Base-by-base conservation (phyloP, 2,888 invertebrate genomes). In the Andrena trimmerana region DNA sequence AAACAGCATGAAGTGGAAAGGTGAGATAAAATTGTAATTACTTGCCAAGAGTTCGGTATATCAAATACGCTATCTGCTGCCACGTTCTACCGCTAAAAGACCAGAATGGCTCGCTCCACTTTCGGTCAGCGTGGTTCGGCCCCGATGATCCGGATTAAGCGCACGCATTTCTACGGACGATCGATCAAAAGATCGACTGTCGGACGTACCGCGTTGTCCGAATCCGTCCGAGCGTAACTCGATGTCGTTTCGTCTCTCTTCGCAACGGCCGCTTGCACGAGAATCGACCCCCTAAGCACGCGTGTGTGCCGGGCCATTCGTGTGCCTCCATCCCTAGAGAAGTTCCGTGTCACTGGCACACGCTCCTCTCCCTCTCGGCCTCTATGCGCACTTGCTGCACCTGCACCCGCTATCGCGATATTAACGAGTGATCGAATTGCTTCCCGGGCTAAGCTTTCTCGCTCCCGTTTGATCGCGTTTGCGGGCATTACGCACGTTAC, bases 151-250 rank as follows among this genome's bases (percentile, higher is more conserved):
- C 54, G 8, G 52, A 71, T 81, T 75, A 75, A 76, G 33, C 60
- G 62, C 16, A 5, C 76, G 67, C 63, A 65, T 67, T 74, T 82
- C 70, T 33, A 83, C 36, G 85, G 83, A 42, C 86, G 86, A 89
- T 88, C 88, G 90, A 90, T 91, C 91, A 90, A 90, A 90, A 91
- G 89, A 90, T 90, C 87, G 85, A 82, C 78, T 65, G 75, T 87
- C 82, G 76, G 80, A 76, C 66, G 77, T 78, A 73, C 66, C 62
- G 71, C 74, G 75, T 83, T 87, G 84, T 86, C 78, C 79, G 60
- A 76, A 81, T 79, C 66, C 77, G 73, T 74, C 63, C 78, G 81
- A 78, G 71, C 71, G 78, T 84, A 81, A 75, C 70, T 59, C 77
- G 62, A 80, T 70, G 79, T 80, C 78, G 71, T 62, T 75, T 67